These are phyloP conservation scores for Hyperoodon ampullatus DNA, from an alignment of 2,113 vertebrate genomes.

Conservation along the genomic window DNA sequence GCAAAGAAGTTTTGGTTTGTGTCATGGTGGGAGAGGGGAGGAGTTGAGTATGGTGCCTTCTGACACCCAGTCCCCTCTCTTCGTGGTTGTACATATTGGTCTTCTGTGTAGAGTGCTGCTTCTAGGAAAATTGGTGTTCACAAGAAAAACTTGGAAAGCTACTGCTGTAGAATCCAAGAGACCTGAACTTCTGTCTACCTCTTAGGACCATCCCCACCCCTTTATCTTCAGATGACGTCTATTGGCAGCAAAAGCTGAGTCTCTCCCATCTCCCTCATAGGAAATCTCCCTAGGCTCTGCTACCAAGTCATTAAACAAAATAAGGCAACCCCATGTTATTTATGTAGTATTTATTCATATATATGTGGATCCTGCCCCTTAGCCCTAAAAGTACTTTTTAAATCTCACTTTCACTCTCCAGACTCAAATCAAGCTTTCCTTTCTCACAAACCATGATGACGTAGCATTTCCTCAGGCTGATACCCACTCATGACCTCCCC, in stretches of 20 bases:
- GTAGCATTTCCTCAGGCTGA: not conserved
- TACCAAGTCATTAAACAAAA: not conserved
- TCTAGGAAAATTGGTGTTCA: not conserved
- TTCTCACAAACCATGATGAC: not conserved
- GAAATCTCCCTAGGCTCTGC: not conserved
- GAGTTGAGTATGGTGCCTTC: not conserved
- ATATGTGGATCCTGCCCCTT: not conserved
- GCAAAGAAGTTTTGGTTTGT: not conserved
- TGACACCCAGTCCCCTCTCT: not conserved
- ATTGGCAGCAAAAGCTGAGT: not conserved
- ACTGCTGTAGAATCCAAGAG: not conserved
- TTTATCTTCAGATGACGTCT: not conserved
- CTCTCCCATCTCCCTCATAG: not conserved
- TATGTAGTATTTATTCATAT: not conserved
- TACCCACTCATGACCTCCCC: not conserved
- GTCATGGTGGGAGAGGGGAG: not conserved
- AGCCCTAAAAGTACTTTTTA: not conserved
- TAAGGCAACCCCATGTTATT: not conserved
- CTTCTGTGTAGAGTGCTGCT: not conserved
- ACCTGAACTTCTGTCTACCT: not conserved
- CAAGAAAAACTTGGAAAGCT: not conserved
- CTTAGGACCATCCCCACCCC: too few species aligned
- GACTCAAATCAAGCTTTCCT: not conserved
- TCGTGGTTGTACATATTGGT: not conserved
- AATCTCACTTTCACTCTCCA: not conserved